phyloP scores from a whole-genome alignment of 2,113 vertebrate genomes.

The Sphaerodactylus townsendi region DNA sequence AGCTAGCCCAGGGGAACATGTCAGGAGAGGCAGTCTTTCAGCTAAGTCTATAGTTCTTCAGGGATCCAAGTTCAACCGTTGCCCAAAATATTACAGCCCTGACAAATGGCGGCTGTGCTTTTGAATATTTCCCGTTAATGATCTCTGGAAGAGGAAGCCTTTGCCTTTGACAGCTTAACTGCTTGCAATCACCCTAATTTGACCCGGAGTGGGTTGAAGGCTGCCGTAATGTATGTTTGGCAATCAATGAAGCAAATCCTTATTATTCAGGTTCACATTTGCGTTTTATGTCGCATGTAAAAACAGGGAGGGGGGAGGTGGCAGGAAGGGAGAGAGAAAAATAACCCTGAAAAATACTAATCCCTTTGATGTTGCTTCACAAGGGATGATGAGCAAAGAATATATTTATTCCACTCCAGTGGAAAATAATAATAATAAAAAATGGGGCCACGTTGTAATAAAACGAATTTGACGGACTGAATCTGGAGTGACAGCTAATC shows the following conservation, averaged over 20 bases:
- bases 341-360: constrained; percentile 14
- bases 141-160: constrained; percentile 47
- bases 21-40: no score
- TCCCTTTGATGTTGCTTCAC: constrained; percentile 25
- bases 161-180: constrained; percentile 69
- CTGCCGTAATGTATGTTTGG: constrained; percentile 66
- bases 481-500: constrained; percentile 33
- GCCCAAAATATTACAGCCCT: constrained; percentile 20
- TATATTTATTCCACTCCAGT: constrained; percentile 12
- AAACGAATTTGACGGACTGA: background rate
- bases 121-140: constrained; percentile 21
- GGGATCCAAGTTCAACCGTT: background rate
- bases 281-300: constrained; percentile 46
- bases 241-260: constrained; percentile 63
- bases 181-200: constrained; percentile 73
- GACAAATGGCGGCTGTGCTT: background rate
- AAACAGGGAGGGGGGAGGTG: rapidly evolving
- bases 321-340: constrained; percentile 22
- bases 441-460: constrained; percentile 12
- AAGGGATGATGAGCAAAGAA: constrained; percentile 42
- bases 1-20: no score
- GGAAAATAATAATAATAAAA: constrained; percentile 37
- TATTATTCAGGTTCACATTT: constrained; percentile 63
- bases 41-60: background rate
- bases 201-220: constrained; percentile 72